phyloP scores from a whole-genome alignment of 2,797 vertebrate genomes.

The Loriculus beryllinus region DNA sequence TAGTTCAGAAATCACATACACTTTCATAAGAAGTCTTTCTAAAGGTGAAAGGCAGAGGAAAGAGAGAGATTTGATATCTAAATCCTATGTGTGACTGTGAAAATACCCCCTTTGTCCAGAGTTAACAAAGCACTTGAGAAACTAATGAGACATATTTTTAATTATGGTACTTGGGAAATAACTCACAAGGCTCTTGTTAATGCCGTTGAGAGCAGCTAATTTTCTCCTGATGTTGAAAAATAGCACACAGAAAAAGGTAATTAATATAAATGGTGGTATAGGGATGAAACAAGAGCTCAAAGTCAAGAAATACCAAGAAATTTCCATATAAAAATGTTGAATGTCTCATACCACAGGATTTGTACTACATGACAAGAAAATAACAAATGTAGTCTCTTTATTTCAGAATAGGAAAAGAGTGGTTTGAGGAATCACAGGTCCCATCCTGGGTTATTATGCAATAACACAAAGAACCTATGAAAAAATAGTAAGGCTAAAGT shows the following conservation, averaged over 20 bases:
- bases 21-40: conserved; percentile 3
- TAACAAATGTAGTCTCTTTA: neutral
- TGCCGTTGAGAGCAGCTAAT: neutral
- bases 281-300: neutral
- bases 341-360: neutral
- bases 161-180: conserved; percentile 23
- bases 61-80: conserved; percentile 8
- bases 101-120: conserved; percentile 20
- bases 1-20: conserved; percentile 8
- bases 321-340: neutral
- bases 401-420: neutral
- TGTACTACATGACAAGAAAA: neutral
- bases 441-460: neutral
- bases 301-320: neutral
- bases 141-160: conserved; percentile 32
- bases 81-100: conserved; percentile 8
- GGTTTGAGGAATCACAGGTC: neutral
- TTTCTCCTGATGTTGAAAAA: neutral
- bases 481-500: neutral
- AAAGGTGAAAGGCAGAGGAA: conserved; percentile 19
- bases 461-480: neutral
- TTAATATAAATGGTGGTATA: neutral
- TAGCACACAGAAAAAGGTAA: neutral
- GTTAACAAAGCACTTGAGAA: conserved; percentile 3
- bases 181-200: neutral